Evolutionary conservation across 2,797 vertebrate species (phyloP), one percentile per base, ranked within the genome.

Genomic region (Mallotus villosus): DNA sequence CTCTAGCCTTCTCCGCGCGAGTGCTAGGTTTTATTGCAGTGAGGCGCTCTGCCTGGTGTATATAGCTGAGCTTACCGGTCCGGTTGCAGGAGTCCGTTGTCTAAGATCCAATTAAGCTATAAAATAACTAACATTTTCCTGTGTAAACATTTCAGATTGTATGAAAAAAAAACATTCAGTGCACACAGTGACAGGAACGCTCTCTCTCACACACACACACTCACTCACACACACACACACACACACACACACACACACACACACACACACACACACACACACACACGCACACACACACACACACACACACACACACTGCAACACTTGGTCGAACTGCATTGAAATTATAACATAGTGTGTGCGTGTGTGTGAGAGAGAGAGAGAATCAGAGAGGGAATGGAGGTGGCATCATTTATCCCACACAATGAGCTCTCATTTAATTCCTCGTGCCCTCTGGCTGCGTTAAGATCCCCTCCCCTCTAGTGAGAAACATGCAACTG

Each of bases 401-500:
- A 63, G n/a, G 21, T 8, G 1, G 16, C 57, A 60, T 70, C 9
- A 41, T 70, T 69, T 69, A 17, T 34, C 34, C 22, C n/a, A 37
- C 66, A 27, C 49, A 29, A 27, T 51, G 19, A 58, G 8, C 27
- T 24, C 65, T 53, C 49, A 29, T 67, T 27, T 53, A 67, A 67
- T 67, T 27, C 16, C 25, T 25, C 7, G 6, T 53, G 65, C 46
- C 17, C 7, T 73, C 57, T 63, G 49, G 60, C 32, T 32, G 32
- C 57, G 46, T 37, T 19, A 71, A 25, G 41, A 72, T 49, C 24
- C 61, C 64, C 37, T 41, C 65, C 60, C 9, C 69, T 32, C 68
- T 12, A 68, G 19, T 69, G 49, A 77, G 9, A 68, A 73, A 58
- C 53, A 74, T 66, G 62, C 21, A 84, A 74, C 78, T 83, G 82